A percentile compares a stretch with the other conserved stretches of the same genome.
These are phyloP conservation scores for Tragelaphus buxtoni DNA, from an alignment of 2,113 vertebrate species.

Conservation along the genomic window DNA sequence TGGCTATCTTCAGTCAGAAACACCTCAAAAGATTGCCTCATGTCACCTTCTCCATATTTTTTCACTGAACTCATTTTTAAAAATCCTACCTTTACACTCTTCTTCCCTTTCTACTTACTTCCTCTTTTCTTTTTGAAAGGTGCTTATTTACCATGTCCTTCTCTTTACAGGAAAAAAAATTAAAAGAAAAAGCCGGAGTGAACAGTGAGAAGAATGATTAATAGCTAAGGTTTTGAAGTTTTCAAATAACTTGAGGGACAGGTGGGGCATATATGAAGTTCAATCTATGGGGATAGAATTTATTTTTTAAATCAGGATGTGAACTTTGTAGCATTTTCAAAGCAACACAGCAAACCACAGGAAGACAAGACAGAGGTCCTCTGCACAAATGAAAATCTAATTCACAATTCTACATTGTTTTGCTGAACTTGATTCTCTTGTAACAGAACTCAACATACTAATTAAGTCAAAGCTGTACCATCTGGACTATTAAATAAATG, in stretches of 20 bases:
- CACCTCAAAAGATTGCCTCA: background rate
- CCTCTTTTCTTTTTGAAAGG: constrained; percentile 18
- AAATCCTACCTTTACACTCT: background rate
- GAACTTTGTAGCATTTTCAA: constrained; percentile 71
- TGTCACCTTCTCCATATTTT: background rate
- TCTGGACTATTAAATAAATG: constrained; percentile 36
- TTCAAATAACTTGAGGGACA: constrained; percentile 7
- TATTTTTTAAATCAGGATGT: constrained; percentile 1
- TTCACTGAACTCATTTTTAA: background rate
- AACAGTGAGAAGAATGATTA: background rate
- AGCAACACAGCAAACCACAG: constrained; percentile 59
- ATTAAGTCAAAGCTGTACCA: constrained; percentile 36
- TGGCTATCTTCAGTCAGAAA: background rate
- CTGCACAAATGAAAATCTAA: background rate
- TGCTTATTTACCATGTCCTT: background rate
- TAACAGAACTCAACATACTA: constrained; percentile 44
- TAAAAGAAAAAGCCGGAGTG: background rate
- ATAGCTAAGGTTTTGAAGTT: background rate
- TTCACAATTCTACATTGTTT: background rate
- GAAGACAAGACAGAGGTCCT: constrained; percentile 60
- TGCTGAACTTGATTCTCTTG: constrained; percentile 13
- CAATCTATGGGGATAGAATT: background rate
- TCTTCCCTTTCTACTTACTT: background rate
- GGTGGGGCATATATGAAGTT: background rate
- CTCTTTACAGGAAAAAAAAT: constrained; percentile 7